These are phyloP conservation scores for Sylvia atricapilla DNA, from an alignment of 2,113 vertebrate genomes.

Conservation along the genomic window DNA sequence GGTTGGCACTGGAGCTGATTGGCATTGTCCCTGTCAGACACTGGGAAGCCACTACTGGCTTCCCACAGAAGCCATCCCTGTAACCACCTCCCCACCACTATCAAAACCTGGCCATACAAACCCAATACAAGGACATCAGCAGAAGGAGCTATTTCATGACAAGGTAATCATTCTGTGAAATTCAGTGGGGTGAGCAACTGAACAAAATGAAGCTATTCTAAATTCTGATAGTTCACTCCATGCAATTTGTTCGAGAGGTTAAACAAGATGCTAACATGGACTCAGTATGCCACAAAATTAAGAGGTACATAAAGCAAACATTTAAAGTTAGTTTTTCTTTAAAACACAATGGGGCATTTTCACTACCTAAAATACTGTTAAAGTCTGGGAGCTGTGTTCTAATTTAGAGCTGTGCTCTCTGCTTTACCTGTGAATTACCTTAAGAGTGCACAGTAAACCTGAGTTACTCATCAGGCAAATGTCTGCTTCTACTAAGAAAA, in stretches of 20 bases:
- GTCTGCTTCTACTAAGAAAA: not conserved
- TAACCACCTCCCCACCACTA: not conserved
- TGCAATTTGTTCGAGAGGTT: not conserved
- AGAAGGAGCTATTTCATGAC: not conserved
- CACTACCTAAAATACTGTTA: not conserved
- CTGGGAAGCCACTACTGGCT: not conserved
- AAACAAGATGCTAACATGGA: not conserved
- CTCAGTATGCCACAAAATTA: not conserved
- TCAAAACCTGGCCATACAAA: not conserved
- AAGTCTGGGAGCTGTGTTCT: not conserved
- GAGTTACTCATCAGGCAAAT: not conserved
- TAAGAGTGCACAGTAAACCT: not conserved
- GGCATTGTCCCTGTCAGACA: not conserved
- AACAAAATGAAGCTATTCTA: not conserved
- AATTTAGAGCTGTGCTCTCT: not conserved
- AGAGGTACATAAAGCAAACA: not conserved
- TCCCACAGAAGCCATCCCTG: not conserved
- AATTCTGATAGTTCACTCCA: not conserved
- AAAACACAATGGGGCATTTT: not conserved
- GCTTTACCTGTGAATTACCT: not conserved
- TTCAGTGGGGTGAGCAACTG: not conserved
- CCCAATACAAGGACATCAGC: not conserved
- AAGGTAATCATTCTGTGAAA: not conserved
- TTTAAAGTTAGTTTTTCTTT: not conserved
- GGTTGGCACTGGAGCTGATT: not conserved